These are phyloP conservation scores for Caloenas nicobarica DNA, from an alignment of 2,113 vertebrate genomes.

Conservation along the genomic window DNA sequence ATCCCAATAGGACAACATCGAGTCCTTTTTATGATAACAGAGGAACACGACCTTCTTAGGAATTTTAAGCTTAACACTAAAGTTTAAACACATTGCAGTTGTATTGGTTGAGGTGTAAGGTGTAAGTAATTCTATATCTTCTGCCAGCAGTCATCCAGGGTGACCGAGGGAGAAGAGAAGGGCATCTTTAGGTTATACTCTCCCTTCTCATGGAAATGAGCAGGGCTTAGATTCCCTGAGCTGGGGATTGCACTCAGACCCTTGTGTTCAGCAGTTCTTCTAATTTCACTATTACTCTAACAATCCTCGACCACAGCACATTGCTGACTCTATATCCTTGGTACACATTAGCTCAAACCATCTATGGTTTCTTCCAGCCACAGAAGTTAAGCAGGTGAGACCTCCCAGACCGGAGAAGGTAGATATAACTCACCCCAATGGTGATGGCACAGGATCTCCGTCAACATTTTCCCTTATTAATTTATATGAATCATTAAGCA, in stretches of 20 bases:
- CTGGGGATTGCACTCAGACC: background rate
- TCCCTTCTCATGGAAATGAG: background rate
- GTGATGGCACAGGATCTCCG: background rate
- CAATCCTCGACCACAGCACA: background rate
- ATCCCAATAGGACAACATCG: background rate
- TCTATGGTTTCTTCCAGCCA: background rate
- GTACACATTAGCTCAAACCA: rapidly evolving
- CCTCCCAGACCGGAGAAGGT: background rate
- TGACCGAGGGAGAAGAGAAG: background rate
- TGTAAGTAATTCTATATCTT: background rate
- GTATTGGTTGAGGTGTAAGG: background rate
- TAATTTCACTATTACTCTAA: background rate
- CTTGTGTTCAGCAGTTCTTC: background rate
- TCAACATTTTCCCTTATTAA: no score
- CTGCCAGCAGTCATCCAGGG: background rate
- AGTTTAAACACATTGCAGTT: background rate
- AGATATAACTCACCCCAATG: background rate
- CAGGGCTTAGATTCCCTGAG: background rate
- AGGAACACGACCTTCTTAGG: background rate
- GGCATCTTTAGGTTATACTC: background rate
- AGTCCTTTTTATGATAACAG: background rate
- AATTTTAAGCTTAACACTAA: background rate
- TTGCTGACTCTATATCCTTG: background rate
- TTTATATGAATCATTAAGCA: no score
- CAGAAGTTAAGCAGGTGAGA: background rate